A percentile compares a stretch with the other conserved stretches of the same genome.
phyloP scores from a whole-genome alignment of 2,888 invertebrate genomes.

The Anarsia innoxiella region DNA sequence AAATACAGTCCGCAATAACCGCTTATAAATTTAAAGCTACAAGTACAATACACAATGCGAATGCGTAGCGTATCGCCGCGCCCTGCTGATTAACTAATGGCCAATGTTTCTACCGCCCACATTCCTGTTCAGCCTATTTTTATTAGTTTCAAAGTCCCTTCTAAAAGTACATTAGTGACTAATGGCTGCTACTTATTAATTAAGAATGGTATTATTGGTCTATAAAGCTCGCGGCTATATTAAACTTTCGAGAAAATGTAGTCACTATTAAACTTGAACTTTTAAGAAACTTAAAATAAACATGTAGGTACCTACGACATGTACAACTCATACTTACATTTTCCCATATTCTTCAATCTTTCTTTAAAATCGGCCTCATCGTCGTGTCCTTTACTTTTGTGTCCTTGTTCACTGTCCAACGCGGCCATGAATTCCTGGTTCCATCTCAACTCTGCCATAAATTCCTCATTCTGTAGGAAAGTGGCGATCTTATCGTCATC shows the following conservation, averaged over 20 bases:
- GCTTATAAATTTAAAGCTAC: constrained; percentile 3
- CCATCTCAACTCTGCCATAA: constrained; percentile 88
- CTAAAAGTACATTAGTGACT: no score
- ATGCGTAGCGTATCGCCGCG: constrained; percentile 3
- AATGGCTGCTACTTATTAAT: no score
- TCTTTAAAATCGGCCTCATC: constrained; percentile 86
- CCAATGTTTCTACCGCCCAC: constrained; percentile 9
- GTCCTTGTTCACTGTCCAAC: constrained; percentile 82
- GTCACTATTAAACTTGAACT: no score
- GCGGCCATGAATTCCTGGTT: constrained; percentile 92
- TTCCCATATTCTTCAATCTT: constrained; percentile 87
- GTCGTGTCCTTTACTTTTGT: constrained; percentile 65
- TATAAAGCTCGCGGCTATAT: no score
- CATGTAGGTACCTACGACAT: no score
- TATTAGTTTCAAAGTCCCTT: no score
- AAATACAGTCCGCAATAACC: constrained; percentile 9
- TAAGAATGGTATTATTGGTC: no score
- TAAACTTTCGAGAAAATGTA: no score
- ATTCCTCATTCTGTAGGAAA: constrained; percentile 92
- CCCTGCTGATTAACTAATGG: constrained; percentile 14
- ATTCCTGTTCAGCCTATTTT: no score
- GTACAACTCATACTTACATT: constrained; percentile 75
- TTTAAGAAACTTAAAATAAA: no score
- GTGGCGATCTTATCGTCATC: constrained; percentile 92
- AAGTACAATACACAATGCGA: no score